Percentiles rank a stretch among this genome's conserved stretches.
Conservation (phyloP, 2,888 invertebrate species). For the Bedellia somnulentella region DNA sequence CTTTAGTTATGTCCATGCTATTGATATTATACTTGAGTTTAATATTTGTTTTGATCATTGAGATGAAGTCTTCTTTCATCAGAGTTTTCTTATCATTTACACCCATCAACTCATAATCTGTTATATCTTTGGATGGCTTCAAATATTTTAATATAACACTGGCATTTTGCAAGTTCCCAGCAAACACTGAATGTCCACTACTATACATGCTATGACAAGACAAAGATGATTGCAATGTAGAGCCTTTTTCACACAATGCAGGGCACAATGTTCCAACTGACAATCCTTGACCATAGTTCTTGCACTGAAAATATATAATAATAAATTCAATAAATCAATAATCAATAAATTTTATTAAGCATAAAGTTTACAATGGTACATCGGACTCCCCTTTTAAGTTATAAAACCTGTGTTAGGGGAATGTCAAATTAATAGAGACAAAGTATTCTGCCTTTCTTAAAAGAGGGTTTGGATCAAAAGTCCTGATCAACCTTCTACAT, state of each 20-base stretch:
- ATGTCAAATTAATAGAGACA: too few relatives aligned
- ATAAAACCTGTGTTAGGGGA: too few relatives aligned
- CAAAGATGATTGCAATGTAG: conserved; percentile 53
- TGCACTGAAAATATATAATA: conserved; percentile 49
- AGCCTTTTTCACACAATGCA: conserved; percentile 58
- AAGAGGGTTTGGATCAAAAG: too few relatives aligned
- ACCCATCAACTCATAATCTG: conserved; percentile 28
- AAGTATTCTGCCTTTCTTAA: too few relatives aligned
- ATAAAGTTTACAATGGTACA: too few relatives aligned
- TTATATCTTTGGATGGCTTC: conserved; percentile 23
- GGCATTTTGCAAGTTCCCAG: conserved; percentile 59
- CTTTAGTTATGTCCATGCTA: too few relatives aligned
- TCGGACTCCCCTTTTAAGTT: too few relatives aligned
- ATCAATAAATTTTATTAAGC: too few relatives aligned
- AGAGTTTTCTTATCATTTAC: conserved; percentile 33
- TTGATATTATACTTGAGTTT: conserved; percentile 55
- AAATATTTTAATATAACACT: conserved; percentile 62
- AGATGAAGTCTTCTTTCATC: conserved; percentile 50
- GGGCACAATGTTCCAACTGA: conserved; percentile 67
- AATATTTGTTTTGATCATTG: conserved; percentile 50
- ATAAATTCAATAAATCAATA: neutral
- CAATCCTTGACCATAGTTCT: conserved; percentile 45
- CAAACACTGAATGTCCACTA: conserved; percentile 65
- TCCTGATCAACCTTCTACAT: too few relatives aligned
- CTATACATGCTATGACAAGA: conserved; percentile 64